Conservation (phyloP, 2,797 vertebrate genomes). For the Eidolon dupreanum region DNA sequence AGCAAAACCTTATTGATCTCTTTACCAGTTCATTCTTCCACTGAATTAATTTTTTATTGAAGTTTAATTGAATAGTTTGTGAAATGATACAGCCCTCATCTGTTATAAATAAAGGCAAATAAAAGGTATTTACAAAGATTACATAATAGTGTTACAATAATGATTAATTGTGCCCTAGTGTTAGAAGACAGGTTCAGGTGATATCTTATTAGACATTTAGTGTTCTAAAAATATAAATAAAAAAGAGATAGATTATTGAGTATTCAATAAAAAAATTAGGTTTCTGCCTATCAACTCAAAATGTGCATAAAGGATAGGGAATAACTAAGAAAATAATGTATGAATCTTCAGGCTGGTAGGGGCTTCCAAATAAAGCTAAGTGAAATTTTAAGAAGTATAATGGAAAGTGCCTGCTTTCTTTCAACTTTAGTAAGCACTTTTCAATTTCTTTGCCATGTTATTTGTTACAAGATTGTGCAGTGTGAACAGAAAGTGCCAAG, state of each 20-base stretch:
- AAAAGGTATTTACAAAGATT: background rate
- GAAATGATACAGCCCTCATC: background rate
- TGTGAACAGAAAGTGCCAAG: background rate
- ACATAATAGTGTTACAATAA: background rate
- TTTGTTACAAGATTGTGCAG: background rate
- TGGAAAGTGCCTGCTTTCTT: background rate
- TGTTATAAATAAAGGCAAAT: background rate
- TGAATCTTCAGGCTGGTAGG: background rate
- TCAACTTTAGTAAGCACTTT: background rate
- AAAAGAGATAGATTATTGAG: background rate
- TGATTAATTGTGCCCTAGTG: background rate
- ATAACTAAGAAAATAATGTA: background rate
- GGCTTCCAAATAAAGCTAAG: background rate
- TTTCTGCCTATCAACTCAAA: background rate
- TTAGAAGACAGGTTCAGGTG: background rate
- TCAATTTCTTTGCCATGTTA: background rate
- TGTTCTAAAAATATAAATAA: conserved; percentile 15
- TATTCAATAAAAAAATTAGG: conserved; percentile 1
- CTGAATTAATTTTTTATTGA: background rate
- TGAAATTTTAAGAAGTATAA: conserved; percentile 5
- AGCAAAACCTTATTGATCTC: background rate
- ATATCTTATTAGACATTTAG: background rate
- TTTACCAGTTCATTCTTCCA: background rate
- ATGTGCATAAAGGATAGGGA: background rate
- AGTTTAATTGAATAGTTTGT: background rate